Base-by-base conservation (phyloP, 2,888 invertebrate species). In the Macrostomum cliftonense region DNA sequence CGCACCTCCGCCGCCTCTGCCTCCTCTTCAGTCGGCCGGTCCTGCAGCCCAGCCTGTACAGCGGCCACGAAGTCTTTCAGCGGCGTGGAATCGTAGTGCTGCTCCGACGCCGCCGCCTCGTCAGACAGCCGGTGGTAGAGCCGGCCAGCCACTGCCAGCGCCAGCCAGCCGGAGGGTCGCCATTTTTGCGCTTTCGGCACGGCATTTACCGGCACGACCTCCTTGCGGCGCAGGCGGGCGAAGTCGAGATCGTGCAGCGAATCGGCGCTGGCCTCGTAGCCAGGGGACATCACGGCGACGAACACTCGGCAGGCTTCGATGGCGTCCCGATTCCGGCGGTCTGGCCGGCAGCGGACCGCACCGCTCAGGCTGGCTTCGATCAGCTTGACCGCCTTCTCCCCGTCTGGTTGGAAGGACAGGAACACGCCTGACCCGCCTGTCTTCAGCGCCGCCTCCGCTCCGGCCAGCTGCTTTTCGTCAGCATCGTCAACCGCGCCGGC, bases 101-200 rank as follows among this genome's bases (percentile, higher is more conserved):
- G 13, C 39, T 38, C 40, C 17, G 17, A 14, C 17, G 43, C 48
- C n/a, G 39, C 19, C 37, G 42, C 46, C 19, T 39, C 13, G 20
- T 52, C 45, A 2, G 21, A 20, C 13, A 46, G 21, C 12, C 28
- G 37, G 45, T 45, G 45, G 28, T 38, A 52, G 1, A 50, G 12
- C 37, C 39, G 39, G 16, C 52, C 52, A 1, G 52, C 46, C 21
- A 45, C 46, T 13, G 40, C 19, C 11, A 52, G 38, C 9, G 42
- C 52, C 21, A 52, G 51, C 52, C 52, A 52, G 45, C 43, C 43
- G 19, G 43, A 17, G 5, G 48, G 43, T 12, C 28, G 39, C 48
- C 48, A 48, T n/a, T 20, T 21, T 14, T 20, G 28, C 28, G 28
- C 28, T 9, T 28, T 28, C 28, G 28, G 17, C 13, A n/a, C 9